Base-by-base conservation (phyloP, 2,888 invertebrate genomes). In the Diloba caeruleocephala region DNA sequence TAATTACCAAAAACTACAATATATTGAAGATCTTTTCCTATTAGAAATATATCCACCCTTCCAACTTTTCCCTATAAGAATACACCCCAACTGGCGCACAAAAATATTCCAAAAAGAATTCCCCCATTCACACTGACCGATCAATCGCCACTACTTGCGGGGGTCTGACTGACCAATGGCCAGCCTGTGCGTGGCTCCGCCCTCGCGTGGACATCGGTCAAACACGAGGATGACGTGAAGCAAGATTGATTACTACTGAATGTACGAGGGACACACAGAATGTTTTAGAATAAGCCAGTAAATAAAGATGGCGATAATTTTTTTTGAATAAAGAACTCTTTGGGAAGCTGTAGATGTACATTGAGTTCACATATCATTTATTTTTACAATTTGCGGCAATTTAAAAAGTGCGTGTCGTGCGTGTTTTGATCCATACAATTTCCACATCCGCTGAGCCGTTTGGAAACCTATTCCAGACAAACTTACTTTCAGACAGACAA, bases 131-230 rank as follows among this genome's bases (percentile, higher is more conserved):
- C 8, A 14, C 41, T 61, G 69, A 68, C 69, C 63, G 69, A 32
- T 45, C 10, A 33, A 0, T 15, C 39, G 28, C 13, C 45, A 60
- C 45, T 48, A 57, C 42, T 41, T 33, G 36, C 19, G 39, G 33
- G 26, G 63, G 42, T 48, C 29, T 41, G 29, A 25, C 59, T 85
- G 87, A 85, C 89, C 89, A 88, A 88, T 89, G 84, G 84, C 74
- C 81, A 81, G 71, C 67, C 38, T 51, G 54, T 46, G 12, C 34
- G 52, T 42, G 4, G 78, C 86, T 79, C 76, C 85, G 79, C 88
- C 87, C 73, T 44, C 32, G 49, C 55, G 71, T 81, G 87, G 87
- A 82, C 87, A 82, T 38, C 76, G 82, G 83, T 69, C 79, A 75
- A 54, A 58, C 33, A 31, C 29, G 26, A 31, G 52, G 54, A 60